Evolutionary conservation across 2,113 vertebrate species (phyloP).

Genomic region (Mesembrinibis cayennensis): DNA sequence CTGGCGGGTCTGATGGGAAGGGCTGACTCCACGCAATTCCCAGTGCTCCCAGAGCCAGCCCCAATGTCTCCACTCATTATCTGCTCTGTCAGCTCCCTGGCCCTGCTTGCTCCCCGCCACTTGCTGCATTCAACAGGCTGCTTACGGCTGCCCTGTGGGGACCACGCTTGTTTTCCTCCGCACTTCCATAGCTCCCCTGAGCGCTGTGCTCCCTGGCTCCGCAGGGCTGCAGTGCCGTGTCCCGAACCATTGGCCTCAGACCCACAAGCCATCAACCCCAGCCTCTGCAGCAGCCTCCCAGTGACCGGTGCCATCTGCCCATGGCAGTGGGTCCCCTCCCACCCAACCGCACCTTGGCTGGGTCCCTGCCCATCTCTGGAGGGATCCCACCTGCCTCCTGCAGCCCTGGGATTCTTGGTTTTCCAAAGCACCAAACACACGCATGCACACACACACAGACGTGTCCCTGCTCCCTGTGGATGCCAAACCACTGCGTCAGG

Average conservation of each 20-base stretch:
- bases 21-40: background rate
- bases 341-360: fast-evolving
- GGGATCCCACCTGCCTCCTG: background rate
- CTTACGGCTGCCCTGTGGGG: background rate
- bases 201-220: fast-evolving
- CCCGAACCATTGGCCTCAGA: background rate
- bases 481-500: background rate
- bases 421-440: background rate
- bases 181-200: background rate
- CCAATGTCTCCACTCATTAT: background rate
- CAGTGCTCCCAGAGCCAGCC: background rate
- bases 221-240: background rate
- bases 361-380: background rate
- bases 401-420: background rate
- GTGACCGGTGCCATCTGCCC: background rate
- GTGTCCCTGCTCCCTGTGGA: background rate
- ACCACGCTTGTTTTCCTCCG: background rate
- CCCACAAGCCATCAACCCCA: background rate
- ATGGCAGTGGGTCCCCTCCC: background rate
- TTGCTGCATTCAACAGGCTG: background rate
- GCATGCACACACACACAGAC: background rate
- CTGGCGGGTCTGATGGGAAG: background rate
- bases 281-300: background rate
- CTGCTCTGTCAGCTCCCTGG: background rate
- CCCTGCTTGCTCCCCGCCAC: background rate